Percentiles rank a stretch among this genome's conserved stretches.
Conservation (phyloP, 2,113 vertebrate species). For the Athene noctua region DNA sequence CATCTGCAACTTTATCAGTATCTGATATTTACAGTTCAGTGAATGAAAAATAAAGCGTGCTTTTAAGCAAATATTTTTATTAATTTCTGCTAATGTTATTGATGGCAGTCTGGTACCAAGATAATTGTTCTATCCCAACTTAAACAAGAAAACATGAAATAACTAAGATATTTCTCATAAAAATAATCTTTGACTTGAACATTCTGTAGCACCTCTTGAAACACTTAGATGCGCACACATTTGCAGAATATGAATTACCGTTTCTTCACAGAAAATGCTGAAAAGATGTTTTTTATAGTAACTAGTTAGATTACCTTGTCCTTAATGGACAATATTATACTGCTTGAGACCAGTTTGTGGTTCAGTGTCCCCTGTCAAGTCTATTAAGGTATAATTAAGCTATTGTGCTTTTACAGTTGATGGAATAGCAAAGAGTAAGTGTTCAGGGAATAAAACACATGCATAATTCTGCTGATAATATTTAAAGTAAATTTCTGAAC, state of each 20-base stretch:
- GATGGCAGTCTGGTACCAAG: neutral
- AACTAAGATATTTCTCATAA: neutral
- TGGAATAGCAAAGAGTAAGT: neutral
- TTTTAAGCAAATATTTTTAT: slow-evolving; percentile 8
- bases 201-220: neutral
- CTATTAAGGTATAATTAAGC: neutral
- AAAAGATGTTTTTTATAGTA: neutral
- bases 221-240: too few relatives aligned
- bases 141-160: neutral
- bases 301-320: neutral
- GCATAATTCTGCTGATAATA: neutral
- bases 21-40: slow-evolving; percentile 13
- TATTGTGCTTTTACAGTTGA: neutral
- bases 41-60: neutral
- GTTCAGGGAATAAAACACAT: neutral
- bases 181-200: neutral
- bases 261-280: neutral
- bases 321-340: neutral
- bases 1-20: neutral
- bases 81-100: neutral
- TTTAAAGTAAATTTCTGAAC: neutral
- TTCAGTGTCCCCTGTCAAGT: neutral
- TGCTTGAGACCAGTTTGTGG: neutral
- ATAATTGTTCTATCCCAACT: neutral
- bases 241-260: neutral